Base-by-base conservation (phyloP, 2,888 invertebrate species). In the Drosophila paracracens region DNA sequence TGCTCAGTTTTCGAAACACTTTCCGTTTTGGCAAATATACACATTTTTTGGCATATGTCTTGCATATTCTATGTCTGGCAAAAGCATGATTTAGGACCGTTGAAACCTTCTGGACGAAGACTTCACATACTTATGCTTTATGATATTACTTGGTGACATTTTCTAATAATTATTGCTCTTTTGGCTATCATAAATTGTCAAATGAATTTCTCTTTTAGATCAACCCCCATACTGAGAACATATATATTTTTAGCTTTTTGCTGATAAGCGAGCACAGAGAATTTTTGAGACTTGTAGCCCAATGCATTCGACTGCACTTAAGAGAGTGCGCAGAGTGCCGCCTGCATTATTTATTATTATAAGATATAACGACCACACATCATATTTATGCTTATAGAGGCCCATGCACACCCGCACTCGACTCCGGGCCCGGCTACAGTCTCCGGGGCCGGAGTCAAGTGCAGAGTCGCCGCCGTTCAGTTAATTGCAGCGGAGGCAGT, bases 1-100 rank as follows among this genome's bases (percentile, higher is more conserved):
- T 89, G 89, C 88, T 85, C 83, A 89, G 83, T 63, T 85, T 88
- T 70, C 83, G 74, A 68, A 76, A 80, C 80, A 82, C 82, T 85
- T 89, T 87, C 88, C 84, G 84, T 77, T 71, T 48, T 60, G 61
- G 51, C 66, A 59, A 51, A 48, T 33, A 38, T 38, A 16, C 21
- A 4, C 21, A 25, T 16, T 21, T 53, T 54, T 57, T 63, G 63
- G 66, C 85, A 85, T 85, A 82, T 89, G 85, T 76, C 85, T 77
- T 76, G 70, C 69, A 74, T 56, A 73, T 80, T 73, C 68, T 36
- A 69, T 57, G 18, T n/a, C 46, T 53, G 60, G 27, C 51, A 11
- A n/a, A 33, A 36, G 40, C 35, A 36, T 46, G 31, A 59, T 65
- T 66, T 64, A 64, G 54, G 18, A 35, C 29, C 56, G 27, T 31